phyloP scores from a whole-genome alignment of 2,888 invertebrate genomes.

The Nineta flava region DNA sequence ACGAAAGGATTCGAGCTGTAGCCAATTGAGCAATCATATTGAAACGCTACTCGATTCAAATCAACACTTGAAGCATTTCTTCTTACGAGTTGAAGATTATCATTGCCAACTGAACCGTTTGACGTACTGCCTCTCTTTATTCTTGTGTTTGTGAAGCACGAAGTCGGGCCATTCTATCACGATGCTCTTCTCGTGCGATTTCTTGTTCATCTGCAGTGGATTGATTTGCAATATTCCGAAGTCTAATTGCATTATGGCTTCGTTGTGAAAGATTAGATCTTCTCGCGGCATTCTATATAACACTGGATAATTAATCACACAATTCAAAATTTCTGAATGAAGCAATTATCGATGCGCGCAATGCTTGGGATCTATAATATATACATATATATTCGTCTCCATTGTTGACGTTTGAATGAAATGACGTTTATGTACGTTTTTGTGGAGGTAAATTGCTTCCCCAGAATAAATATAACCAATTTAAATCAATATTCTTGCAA shows the following conservation, averaged over 20 bases:
- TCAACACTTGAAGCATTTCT: slow-evolving; percentile 17
- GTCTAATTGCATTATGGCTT: slow-evolving; percentile 16
- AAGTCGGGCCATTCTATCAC: slow-evolving; percentile 10
- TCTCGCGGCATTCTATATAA: too few species aligned
- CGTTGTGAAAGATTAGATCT: slow-evolving; percentile 16
- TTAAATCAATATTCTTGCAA: too few species aligned
- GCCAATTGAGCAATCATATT: not conserved
- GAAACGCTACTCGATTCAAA: slow-evolving; percentile 1
- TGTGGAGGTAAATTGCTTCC: too few species aligned
- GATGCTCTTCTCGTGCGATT: slow-evolving; percentile 13
- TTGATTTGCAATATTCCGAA: slow-evolving; percentile 11
- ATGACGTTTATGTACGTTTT: too few species aligned
- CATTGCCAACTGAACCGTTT: slow-evolving; percentile 16
- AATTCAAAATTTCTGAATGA: too few species aligned
- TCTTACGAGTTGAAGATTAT: slow-evolving; percentile 16
- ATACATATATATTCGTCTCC: too few species aligned
- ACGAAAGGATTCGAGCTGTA: slow-evolving; percentile 2
- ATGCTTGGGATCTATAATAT: too few species aligned
- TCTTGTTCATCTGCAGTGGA: slow-evolving; percentile 13
- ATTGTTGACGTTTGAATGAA: too few species aligned
- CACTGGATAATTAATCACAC: too few species aligned
- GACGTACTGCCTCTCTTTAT: too few species aligned
- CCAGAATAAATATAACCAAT: too few species aligned
- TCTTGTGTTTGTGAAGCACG: slow-evolving; percentile 13
- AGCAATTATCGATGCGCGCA: too few species aligned